Evolutionary conservation across 2,888 invertebrate genomes (phyloP), one percentile per base, ranked within the genome.

Genomic region (Acanthosepion pharaonis): DNA sequence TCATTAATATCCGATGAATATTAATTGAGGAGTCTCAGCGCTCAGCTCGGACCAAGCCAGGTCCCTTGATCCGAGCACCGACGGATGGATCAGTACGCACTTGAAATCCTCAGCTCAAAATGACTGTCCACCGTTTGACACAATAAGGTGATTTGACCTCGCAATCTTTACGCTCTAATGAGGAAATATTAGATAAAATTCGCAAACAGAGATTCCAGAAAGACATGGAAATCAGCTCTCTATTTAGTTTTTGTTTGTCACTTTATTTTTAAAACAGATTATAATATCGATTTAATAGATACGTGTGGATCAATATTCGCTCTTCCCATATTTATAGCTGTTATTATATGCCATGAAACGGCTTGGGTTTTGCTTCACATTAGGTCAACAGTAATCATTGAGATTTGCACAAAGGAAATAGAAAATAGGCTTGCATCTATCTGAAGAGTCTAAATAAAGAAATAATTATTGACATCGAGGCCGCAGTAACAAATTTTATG

Each of bases 1-100:
- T 78, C 78, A 78, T 78, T 78, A 78, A 78, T 78, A 78, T 78
- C 78, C n/a, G n/a, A 78, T 78, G 78, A 78, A 78, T 78, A 78
- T 78, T 78, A 78, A 78, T 78, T 78, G n/a, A 18, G n/a, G n/a
- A n/a, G n/a, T 78, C 78, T 78, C 78, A 78, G 78, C n/a, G 78
- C n/a, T 78, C 78, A 78, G n/a, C 78, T 78, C 78, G 23, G 23
- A 78, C 78, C n/a, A n/a, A 78, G n/a, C n/a, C 78, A 11, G n/a
- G 78, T 78, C 78, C 78, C 78, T 78, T 78, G 78, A 78, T 78
- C n/a, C n/a, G 78, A 78, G n/a, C 6, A 78, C n/a, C 78, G 78
- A 78, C n/a, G 78, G n/a, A 18, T 33, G 78, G 78, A 78, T 78
- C 78, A 78, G 6, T n/a, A 78, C 78, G 8, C n/a, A 78, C n/a